phyloP scores from a whole-genome alignment of 2,888 invertebrate species.

The Melanostoma mellinum region DNA sequence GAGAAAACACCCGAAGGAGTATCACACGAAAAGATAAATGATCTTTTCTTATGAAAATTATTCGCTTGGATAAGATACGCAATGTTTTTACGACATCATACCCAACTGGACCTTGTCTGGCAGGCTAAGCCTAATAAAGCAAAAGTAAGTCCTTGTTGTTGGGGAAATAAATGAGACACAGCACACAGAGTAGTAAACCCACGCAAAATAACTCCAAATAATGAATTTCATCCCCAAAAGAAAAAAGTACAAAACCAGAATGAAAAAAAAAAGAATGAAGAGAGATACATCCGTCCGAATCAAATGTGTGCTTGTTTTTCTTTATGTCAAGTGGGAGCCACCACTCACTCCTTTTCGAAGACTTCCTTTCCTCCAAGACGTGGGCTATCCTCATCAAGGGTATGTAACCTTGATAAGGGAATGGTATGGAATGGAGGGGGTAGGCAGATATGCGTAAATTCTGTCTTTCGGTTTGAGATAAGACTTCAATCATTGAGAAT shows the following conservation, averaged over 20 bases:
- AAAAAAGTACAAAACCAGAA: neutral
- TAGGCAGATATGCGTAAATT: constrained; percentile 24
- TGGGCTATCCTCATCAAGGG: constrained; percentile 40
- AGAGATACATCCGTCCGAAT: constrained; percentile 22
- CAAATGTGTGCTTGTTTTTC: constrained; percentile 30
- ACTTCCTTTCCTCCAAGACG: neutral
- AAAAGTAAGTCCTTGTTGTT: constrained; percentile 32
- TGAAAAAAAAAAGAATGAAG: constrained; percentile 6
- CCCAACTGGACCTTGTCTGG: constrained; percentile 19
- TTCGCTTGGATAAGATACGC: constrained; percentile 42
- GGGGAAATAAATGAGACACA: constrained; percentile 23
- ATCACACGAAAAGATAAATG: constrained; percentile 63
- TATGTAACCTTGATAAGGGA: constrained; percentile 35
- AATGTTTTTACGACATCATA: constrained; percentile 44
- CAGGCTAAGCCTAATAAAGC: constrained; percentile 33
- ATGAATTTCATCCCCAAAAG: too few relatives aligned
- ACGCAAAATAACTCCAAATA: neutral
- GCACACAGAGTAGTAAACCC: constrained; percentile 1
- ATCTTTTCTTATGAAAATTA: constrained; percentile 41
- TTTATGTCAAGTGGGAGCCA: constrained; percentile 17
- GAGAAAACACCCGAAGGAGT: constrained; percentile 54
- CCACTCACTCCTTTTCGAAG: constrained; percentile 34
- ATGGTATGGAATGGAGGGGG: neutral
- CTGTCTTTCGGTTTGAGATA: constrained; percentile 26
- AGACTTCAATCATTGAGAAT: constrained; percentile 57